Evolutionary conservation across 2,113 vertebrate species (phyloP).

Genomic region (Mirounga angustirostris): DNA sequence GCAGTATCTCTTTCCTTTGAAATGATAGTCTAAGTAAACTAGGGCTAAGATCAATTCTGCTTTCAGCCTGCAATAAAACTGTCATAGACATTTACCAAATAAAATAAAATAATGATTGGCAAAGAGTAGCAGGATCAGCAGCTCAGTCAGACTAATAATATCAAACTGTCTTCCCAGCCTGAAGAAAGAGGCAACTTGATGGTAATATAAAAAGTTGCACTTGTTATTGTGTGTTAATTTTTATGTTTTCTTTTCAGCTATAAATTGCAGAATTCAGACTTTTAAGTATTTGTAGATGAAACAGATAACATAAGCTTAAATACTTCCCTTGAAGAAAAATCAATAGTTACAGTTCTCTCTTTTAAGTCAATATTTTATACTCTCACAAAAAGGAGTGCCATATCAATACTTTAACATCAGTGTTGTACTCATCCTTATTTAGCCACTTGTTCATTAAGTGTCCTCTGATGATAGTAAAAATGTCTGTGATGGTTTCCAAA

Average conservation of each 20-base stretch:
- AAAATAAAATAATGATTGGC: slow-evolving; percentile 60
- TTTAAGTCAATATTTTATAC: slow-evolving; percentile 59
- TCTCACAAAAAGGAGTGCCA: neutral
- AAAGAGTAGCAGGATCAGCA: slow-evolving; percentile 46
- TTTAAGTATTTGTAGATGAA: slow-evolving; percentile 31
- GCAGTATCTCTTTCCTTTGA: slow-evolving; percentile 29
- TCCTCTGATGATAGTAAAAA: slow-evolving; percentile 26
- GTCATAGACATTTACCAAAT: slow-evolving; percentile 72
- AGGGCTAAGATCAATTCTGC: neutral
- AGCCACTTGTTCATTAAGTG: neutral
- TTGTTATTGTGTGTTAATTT: slow-evolving; percentile 56
- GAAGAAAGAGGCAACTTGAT: slow-evolving; percentile 47
- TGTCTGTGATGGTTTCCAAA: slow-evolving; percentile 17
- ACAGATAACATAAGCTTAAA: slow-evolving; percentile 43
- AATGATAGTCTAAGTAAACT: slow-evolving; percentile 50
- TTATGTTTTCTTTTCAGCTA: slow-evolving; percentile 52
- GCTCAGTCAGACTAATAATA: slow-evolving; percentile 52
- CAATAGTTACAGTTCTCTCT: slow-evolving; percentile 34
- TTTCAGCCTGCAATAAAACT: slow-evolving; percentile 79
- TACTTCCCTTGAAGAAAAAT: slow-evolving; percentile 35
- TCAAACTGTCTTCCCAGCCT: neutral
- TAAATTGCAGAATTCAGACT: slow-evolving; percentile 60
- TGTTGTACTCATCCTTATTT: neutral
- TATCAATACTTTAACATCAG: slow-evolving; percentile 58
- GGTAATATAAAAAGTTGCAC: slow-evolving; percentile 52